Base-by-base conservation (phyloP, 1,140 invertebrate species). In the Neuroterus valhalla region DNA sequence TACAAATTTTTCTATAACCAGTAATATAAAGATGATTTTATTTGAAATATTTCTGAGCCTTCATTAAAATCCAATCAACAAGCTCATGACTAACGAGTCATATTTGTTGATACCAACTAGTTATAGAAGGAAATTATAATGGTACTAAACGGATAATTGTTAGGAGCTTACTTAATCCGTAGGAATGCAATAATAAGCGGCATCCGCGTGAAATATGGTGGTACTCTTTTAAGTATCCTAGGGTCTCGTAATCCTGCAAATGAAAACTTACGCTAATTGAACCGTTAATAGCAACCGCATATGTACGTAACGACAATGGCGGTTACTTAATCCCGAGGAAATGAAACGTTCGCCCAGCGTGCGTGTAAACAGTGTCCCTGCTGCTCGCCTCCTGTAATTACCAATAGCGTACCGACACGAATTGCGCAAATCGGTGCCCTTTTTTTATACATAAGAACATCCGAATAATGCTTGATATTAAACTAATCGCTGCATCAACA, bases 231-330 rank as follows among this genome's bases (percentile, higher is more conserved):
- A 66, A 75, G 76, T 66, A 74, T 70, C 76, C 78, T 68, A 67
- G 69, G 55, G 31, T 72, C 66, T 75, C 75, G 79, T 88, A 89
- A 89, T 89, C 84, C 85, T 79, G 74, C 84, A 85, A 87, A 89
- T 89, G 85, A 89, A 89, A 89, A 89, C 87, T 89, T 89, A 88
- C 85, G 85, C 87, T 89, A 89, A 88, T 88, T 89, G 87, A 88
- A 89, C 87, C 85, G 86, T 87, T 89, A 88, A 89, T 88, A 87
- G 86, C 81, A 72, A 80, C 84, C 75, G 81, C 85, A 85, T 81
- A 84, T 85, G 86, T 83, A 82, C 78, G 85, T 88, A 88, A 88
- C 81, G 81, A 85, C 82, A 79, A 74, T 76, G 74, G 79, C 78
- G 86, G 84, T 88, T 88, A 88, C 87, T 88, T 89, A 89, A 88